Percentiles rank a stretch among this genome's conserved stretches.
Evolutionary conservation across 2,113 vertebrate genomes (phyloP).

Genomic region (Chionomys nivalis): DNA sequence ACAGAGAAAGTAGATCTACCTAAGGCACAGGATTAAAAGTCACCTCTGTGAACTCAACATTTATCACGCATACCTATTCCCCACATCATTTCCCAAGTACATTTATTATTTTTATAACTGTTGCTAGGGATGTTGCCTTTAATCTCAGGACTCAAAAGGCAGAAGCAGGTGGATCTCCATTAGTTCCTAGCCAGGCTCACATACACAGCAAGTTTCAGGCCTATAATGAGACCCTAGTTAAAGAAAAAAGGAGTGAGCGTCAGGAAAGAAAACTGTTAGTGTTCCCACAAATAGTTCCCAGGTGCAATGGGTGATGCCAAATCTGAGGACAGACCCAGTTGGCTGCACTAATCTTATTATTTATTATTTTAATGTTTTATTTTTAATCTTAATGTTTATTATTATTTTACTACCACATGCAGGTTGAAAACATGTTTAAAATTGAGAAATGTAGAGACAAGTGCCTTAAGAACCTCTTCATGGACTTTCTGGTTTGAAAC

Average conservation of each 20-base stretch:
- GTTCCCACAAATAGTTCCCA: background rate
- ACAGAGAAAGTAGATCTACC: background rate
- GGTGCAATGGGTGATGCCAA: background rate
- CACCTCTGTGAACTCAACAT: background rate
- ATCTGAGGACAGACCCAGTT: background rate
- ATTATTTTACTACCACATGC: too few relatives aligned
- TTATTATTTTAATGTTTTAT: too few relatives aligned
- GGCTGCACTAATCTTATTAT: background rate
- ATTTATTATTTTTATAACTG: background rate
- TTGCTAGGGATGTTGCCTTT: background rate
- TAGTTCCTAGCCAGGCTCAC: background rate
- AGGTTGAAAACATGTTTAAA: background rate
- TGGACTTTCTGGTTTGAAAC: background rate
- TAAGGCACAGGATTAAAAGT: background rate
- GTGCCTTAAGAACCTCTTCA: background rate
- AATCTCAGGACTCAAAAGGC: background rate
- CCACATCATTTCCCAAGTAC: background rate
- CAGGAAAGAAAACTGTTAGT: background rate
- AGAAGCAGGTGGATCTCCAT: background rate
- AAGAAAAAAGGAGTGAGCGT: background rate
- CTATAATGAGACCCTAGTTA: background rate
- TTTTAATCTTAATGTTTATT: too few relatives aligned
- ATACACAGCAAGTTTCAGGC: background rate
- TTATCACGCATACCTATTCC: background rate
- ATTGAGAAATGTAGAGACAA: background rate